Percentiles rank a stretch among this genome's conserved stretches.
These are phyloP conservation scores for Oncopodura yosiiana DNA, from an alignment of 1,140 invertebrate species.

Conservation along the genomic window DNA sequence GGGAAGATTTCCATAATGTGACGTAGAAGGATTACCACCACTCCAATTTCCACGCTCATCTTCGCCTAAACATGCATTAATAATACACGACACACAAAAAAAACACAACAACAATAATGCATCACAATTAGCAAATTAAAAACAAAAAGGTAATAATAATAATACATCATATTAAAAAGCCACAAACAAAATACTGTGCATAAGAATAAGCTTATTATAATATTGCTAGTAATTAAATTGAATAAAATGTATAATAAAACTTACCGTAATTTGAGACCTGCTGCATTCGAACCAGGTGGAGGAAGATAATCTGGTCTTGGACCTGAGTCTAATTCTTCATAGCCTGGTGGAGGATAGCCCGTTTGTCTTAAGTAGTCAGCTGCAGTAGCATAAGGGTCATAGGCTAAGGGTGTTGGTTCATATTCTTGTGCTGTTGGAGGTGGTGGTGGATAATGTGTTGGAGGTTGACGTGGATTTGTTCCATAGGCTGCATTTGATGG, in stretches of 20 bases:
- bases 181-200: neutral
- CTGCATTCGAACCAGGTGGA: constrained; percentile 56
- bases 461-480: constrained; percentile 25
- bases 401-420: constrained; percentile 5
- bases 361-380: constrained; percentile 48
- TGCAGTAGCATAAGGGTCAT: constrained; percentile 32
- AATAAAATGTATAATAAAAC: neutral
- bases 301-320: constrained; percentile 59
- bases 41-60: constrained; percentile 18
- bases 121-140: neutral
- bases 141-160: neutral
- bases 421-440: constrained; percentile 9
- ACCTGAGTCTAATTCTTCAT: constrained; percentile 54
- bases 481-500: constrained; percentile 28
- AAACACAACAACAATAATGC: neutral
- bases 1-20: constrained; percentile 53
- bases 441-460: constrained; percentile 19
- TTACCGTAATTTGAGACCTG: constrained; percentile 54
- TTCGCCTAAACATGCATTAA: constrained; percentile 8
- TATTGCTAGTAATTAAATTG: neutral
- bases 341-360: constrained; percentile 48
- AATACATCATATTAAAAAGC: neutral
- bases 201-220: neutral
- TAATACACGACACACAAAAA: neutral
- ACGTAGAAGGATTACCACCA: constrained; percentile 50